A percentile compares a stretch with the other conserved stretches of the same genome.
These are phyloP conservation scores for Notodonta ziczac DNA, from an alignment of 2,888 invertebrate species.

Conservation along the genomic window DNA sequence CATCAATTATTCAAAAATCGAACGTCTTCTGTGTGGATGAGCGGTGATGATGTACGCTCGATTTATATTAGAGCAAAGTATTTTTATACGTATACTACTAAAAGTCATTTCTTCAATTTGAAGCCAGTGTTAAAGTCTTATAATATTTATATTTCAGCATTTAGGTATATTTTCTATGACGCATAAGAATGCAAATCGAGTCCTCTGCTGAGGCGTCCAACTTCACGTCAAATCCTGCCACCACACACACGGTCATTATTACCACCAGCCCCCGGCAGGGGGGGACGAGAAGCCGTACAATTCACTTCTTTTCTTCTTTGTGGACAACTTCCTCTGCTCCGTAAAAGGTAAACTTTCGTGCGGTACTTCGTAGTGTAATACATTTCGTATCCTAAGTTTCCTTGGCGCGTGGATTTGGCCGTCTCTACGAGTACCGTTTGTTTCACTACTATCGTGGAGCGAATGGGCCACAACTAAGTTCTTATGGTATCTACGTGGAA, in stretches of 20 bases:
- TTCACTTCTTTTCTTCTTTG: conserved; percentile 17
- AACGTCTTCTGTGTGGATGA: conserved; percentile 3
- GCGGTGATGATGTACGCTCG: too few species aligned
- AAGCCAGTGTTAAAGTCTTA: too few species aligned
- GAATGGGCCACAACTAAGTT: not conserved
- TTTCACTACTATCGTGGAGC: not conserved
- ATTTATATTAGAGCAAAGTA: too few species aligned
- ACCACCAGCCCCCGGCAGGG: conserved; percentile 11
- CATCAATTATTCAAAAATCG: conserved; percentile 34
- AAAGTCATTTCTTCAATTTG: too few species aligned
- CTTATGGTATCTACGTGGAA: not conserved
- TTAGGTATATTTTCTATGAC: too few species aligned
- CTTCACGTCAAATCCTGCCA: conserved; percentile 13
- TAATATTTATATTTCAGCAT: too few species aligned
- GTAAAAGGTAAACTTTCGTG: not conserved
- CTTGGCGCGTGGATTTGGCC: not conserved
- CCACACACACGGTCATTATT: conserved; percentile 17
- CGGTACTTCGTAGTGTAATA: not conserved
- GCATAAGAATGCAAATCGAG: too few species aligned
- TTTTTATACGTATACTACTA: too few species aligned
- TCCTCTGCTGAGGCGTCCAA: conserved; percentile 10
- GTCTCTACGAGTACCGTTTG: not conserved
- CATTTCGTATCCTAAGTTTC: not conserved
- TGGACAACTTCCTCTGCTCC: conserved; percentile 7
- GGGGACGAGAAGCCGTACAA: conserved; percentile 6